Percentiles rank a stretch among this genome's conserved stretches.
phyloP scores from a whole-genome alignment of 2,113 vertebrate species.

The Spilogale gracilis region DNA sequence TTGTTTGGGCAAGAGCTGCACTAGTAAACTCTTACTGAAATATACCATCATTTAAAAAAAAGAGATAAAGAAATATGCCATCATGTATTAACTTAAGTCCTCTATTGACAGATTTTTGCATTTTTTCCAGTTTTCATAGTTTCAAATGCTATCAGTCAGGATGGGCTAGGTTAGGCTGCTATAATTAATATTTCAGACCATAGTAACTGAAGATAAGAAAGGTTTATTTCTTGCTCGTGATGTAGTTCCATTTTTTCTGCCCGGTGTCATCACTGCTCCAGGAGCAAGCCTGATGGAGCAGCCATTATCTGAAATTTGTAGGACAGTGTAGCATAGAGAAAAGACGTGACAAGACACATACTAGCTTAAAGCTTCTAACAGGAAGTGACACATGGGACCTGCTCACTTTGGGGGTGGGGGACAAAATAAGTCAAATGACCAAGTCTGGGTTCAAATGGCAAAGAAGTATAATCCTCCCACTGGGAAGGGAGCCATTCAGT shows the following conservation, averaged over 20 bases:
- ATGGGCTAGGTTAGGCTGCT: not conserved
- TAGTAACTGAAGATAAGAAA: not conserved
- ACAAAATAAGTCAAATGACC: not conserved
- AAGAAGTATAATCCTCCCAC: not conserved
- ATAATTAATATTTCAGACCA: not conserved
- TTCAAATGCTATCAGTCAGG: not conserved
- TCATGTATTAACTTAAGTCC: not conserved
- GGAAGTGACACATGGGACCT: not conserved
- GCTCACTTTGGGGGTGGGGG: not conserved
- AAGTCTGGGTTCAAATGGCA: not conserved
- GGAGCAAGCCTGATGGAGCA: not conserved
- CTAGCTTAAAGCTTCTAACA: not conserved
- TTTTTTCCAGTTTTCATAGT: not conserved
- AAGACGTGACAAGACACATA: not conserved
- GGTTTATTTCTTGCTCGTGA: not conserved
- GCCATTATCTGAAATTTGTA: not conserved
- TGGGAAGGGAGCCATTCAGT: no score
- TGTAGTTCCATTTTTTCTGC: not conserved
- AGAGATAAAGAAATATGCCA: not conserved
- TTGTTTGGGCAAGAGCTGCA: not conserved
- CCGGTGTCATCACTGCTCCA: not conserved
- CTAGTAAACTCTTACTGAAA: not conserved
- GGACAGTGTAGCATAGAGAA: not conserved
- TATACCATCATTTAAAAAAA: not conserved
- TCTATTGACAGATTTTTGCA: not conserved